Evolutionary conservation across 2,797 vertebrate species (phyloP), one percentile per base, ranked within the genome.

Genomic region (Mastacembelus armatus): DNA sequence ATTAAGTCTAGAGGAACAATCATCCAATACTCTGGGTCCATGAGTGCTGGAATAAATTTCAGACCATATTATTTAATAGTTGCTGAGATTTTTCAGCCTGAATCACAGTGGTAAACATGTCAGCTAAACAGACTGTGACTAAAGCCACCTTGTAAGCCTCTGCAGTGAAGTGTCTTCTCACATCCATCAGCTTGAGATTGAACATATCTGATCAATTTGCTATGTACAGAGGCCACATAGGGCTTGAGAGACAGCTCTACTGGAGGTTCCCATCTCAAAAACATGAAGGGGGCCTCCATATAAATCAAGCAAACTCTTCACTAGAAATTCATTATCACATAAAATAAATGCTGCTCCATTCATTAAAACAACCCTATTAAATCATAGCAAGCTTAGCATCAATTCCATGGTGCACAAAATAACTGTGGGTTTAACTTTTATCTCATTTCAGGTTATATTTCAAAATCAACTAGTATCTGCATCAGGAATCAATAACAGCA

Each of bases 101-200:
- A 4, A n/a, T 12, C 51, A 56, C 60, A 52, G 33, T 71, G 44
- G 29, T 52, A 67, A 62, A 56, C 59, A 59, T 66, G 73, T 78
- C 75, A 72, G 18, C 73, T 39, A 24, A 59, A 40, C 51, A 66
- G 71, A 40, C 74, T 63, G 51, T 14, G 29, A 70, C 66, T 61
- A 45, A 71, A 85, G 62, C 76, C 61, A 55, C 49, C 66, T 54
- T 32, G 32, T 35, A 70, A 84, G 57, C 75, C 56, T 67, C 62
- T 10, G 5, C 63, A 44, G 52, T 10, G 27, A 70, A 52, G 64
- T 56, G 74, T 87, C 78, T 83, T 80, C 73, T 78, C 76, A 79
- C 82, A 91, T 88, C 85, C 78, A 83, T 91, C 86, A 86, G 70
- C 52, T 71, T 27, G 1, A 36, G 48, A 87, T 84, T 56, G 74